Evolutionary conservation across 2,113 vertebrate species (phyloP).

Genomic region (Dermatemys mawii): DNA sequence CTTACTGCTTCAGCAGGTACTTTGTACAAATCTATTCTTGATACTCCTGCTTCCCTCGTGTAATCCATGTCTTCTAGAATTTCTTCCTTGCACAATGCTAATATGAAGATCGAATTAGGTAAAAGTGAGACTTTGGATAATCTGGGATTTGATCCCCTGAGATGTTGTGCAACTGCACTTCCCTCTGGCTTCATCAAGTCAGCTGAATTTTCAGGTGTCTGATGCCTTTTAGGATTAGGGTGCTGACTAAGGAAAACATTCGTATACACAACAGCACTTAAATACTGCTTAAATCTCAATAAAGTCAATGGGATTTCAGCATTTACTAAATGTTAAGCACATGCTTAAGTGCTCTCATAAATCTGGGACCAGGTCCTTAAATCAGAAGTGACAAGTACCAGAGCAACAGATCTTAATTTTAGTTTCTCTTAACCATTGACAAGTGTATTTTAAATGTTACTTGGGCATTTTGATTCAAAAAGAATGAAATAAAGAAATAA

Average conservation of each 20-base stretch:
- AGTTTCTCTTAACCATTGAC: accelerated
- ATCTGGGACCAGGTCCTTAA: slow-evolving; percentile 4
- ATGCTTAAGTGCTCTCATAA: slow-evolving; percentile 11
- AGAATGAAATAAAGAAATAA: accelerated
- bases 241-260: not conserved
- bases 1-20: slow-evolving; percentile 75
- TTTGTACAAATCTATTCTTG: slow-evolving; percentile 70
- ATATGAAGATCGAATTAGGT: accelerated
- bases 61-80: not conserved
- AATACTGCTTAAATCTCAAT: not conserved
- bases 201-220: not conserved
- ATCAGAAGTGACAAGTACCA: slow-evolving; percentile 1
- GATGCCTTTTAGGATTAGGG: not conserved
- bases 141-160: accelerated
- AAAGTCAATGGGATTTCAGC: not conserved
- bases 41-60: not conserved
- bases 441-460: not conserved
- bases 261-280: not conserved
- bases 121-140: accelerated
- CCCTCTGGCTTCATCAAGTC: not conserved
- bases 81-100: not conserved
- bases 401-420: not conserved
- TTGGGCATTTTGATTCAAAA: too few relatives aligned
- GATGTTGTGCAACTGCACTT: accelerated
- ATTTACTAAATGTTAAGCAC: not conserved